Conservation (phyloP, 2,888 invertebrate species). For the Melieria picta region DNA sequence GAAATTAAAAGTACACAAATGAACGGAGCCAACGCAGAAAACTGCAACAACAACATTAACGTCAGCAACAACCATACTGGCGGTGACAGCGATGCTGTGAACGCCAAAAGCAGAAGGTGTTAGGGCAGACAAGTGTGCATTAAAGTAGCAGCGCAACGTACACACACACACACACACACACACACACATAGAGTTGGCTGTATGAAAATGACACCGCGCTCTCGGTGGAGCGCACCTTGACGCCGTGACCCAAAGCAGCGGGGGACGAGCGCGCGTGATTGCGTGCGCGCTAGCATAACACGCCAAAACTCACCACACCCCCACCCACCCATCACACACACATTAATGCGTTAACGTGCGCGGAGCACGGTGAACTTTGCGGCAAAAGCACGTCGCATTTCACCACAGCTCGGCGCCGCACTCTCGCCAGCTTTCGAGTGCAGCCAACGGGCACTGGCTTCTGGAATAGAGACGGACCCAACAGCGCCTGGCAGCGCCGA, state of each 20-base stretch:
- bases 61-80: not conserved
- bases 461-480: conserved; percentile 12
- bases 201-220: too few species aligned
- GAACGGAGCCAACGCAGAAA: not conserved
- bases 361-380: not conserved
- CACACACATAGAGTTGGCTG: not conserved
- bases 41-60: conserved; percentile 1
- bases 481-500: conserved; percentile 19
- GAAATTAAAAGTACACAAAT: not conserved
- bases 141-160: not conserved
- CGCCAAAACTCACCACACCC: too few species aligned
- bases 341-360: conserved; percentile 1
- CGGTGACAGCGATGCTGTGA: conserved; percentile 3
- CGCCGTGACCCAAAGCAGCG: not conserved
- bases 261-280: not conserved
- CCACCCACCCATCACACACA: conserved; percentile 10
- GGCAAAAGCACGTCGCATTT: too few species aligned
- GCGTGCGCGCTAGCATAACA: not conserved
- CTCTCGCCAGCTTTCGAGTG: not conserved
- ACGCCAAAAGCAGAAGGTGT: not conserved
- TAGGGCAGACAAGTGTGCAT: conserved; percentile 5
- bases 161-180: conserved; percentile 8
- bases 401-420: not conserved
- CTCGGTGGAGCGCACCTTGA: not conserved
- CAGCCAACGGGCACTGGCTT: not conserved